phyloP scores from a whole-genome alignment of 2,797 vertebrate species.

The Florisuga fusca region DNA sequence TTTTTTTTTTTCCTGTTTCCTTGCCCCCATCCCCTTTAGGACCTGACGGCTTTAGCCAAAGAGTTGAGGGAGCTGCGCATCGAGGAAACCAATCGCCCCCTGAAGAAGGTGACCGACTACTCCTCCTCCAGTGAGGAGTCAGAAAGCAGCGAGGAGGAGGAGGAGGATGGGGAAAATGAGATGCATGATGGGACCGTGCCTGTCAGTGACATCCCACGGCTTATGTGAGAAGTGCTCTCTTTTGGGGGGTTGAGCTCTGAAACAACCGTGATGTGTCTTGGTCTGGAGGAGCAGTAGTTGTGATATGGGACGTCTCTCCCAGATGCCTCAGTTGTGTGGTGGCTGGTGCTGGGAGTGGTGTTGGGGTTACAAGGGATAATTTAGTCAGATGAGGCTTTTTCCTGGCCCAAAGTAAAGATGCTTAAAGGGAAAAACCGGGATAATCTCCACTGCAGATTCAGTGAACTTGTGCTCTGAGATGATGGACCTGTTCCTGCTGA shows the following conservation, averaged over 20 bases:
- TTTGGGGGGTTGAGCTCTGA: accelerated
- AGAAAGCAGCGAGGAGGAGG: constrained; percentile 92
- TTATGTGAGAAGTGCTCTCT: constrained; percentile 87
- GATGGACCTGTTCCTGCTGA: not conserved
- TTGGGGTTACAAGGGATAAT: not conserved
- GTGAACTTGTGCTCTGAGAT: not conserved
- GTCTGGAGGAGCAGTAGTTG: not conserved
- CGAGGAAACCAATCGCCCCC: constrained; percentile 92
- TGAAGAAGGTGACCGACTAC: constrained; percentile 97
- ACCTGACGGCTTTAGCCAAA: constrained; percentile 96
- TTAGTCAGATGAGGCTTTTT: not conserved
- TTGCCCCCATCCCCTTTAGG: constrained; percentile 80
- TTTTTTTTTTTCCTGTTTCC: not conserved
- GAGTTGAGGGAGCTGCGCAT: constrained; percentile 94
- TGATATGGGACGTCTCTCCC: not conserved
- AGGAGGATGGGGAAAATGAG: constrained; percentile 93
- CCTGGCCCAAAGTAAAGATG: not conserved
- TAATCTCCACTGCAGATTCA: not conserved
- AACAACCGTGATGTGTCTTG: accelerated
- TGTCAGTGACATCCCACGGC: constrained; percentile 95
- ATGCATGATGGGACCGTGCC: constrained; percentile 92
- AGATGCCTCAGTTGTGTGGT: not conserved
- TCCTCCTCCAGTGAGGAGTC: constrained; percentile 98
- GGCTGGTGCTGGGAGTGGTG: accelerated
- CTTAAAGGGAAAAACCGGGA: not conserved